These are phyloP conservation scores for Cantharis lateralis DNA, from an alignment of 2,888 invertebrate genomes.

Conservation along the genomic window DNA sequence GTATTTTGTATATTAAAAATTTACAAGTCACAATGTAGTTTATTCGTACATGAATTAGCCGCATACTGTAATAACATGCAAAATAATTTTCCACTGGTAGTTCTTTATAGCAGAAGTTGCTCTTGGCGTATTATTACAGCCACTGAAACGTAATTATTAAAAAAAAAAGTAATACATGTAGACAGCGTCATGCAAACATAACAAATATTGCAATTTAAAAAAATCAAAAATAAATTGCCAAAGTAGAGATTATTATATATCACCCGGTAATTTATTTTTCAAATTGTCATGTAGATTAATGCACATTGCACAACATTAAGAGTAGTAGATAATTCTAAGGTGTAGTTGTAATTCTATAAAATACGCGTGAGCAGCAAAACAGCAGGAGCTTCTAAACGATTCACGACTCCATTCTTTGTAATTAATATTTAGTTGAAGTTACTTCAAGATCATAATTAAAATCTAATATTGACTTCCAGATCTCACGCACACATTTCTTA, in stretches of 20 bases:
- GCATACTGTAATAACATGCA: background rate
- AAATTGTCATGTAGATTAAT: background rate
- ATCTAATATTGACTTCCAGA: conserved; percentile 38
- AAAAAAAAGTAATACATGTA: background rate
- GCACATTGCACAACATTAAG: conserved; percentile 4
- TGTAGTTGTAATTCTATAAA: conserved; percentile 8
- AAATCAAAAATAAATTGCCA: conserved; percentile 16
- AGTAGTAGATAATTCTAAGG: conserved; percentile 2
- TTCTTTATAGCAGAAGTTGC: conserved; percentile 34
- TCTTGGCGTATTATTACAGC: conserved; percentile 22
- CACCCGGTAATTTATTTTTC: conserved; percentile 4
- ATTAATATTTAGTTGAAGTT: conserved; percentile 38
- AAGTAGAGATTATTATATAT: conserved; percentile 29
- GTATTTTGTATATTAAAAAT: background rate
- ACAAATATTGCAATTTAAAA: conserved; percentile 6
- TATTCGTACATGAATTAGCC: background rate
- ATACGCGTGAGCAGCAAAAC: conserved; percentile 29
- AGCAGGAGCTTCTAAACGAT: conserved; percentile 38
- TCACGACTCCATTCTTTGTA: conserved; percentile 39
- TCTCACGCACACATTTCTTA: conserved; percentile 31
- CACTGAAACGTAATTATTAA: conserved; percentile 34
- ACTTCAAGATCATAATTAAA: conserved; percentile 38
- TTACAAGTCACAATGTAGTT: background rate
- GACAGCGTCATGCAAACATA: conserved; percentile 8
- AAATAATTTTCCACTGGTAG: conserved; percentile 21